Conservation (phyloP, 1,140 invertebrate species). For the Caenorhabditis brenneri region DNA sequence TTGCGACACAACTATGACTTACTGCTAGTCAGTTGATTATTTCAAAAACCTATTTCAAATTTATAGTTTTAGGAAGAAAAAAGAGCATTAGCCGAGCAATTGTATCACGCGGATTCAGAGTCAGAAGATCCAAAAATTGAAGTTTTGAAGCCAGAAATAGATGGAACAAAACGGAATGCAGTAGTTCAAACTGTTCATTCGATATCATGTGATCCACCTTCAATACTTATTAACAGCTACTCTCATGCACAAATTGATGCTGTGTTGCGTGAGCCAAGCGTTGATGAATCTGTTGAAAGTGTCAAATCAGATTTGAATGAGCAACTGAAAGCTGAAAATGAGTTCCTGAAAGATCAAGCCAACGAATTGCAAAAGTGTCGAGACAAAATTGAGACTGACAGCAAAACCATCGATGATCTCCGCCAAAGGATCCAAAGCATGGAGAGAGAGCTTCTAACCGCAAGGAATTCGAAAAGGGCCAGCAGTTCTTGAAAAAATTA, state of each 20-base stretch:
- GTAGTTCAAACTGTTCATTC: slow-evolving; percentile 24
- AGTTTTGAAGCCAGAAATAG: neutral
- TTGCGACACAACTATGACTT: slow-evolving; percentile 74
- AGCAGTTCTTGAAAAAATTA: neutral
- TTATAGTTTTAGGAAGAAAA: neutral
- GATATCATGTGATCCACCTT: slow-evolving; percentile 22
- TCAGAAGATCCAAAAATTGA: neutral
- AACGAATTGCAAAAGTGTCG: slow-evolving; percentile 2
- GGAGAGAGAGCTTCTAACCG: neutral
- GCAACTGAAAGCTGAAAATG: slow-evolving; percentile 19
- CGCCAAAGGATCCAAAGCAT: neutral
- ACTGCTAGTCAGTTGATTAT: neutral
- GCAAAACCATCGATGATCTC: slow-evolving; percentile 7
- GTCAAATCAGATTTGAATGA: slow-evolving; percentile 2
- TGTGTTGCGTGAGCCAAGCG: slow-evolving; percentile 1
- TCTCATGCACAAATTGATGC: neutral
- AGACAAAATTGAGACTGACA: neutral
- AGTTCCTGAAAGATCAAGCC: slow-evolving; percentile 21
- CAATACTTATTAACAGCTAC: slow-evolving; percentile 5
- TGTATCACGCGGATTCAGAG: neutral
- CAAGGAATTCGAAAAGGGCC: slow-evolving; percentile 23
- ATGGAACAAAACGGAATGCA: slow-evolving; percentile 15
- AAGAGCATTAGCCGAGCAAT: neutral
- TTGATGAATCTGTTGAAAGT: neutral
- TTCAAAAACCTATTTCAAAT: no score